These are phyloP conservation scores for Cyanoramphus novaezelandiae DNA, from an alignment of 2,113 vertebrate species.

Conservation along the genomic window DNA sequence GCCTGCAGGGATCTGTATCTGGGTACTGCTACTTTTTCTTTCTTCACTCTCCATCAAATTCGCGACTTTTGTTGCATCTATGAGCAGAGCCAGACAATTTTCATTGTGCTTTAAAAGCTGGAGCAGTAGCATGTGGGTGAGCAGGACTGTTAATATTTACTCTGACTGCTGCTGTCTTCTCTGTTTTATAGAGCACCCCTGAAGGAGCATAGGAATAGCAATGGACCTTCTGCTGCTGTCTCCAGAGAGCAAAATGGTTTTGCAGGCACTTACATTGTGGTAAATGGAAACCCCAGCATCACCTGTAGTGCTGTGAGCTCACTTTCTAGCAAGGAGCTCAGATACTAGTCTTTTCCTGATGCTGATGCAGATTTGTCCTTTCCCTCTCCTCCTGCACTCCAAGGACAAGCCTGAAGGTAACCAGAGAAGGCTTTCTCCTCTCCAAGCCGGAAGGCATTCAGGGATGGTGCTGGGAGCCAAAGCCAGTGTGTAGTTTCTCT, in stretches of 20 bases:
- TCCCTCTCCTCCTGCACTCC: background rate
- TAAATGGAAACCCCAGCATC: background rate
- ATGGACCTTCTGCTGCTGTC: background rate
- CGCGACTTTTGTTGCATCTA: background rate
- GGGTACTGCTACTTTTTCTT: background rate
- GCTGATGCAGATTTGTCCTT: background rate
- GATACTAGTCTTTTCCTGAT: background rate
- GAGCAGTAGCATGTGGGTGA: background rate
- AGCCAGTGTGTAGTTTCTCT: background rate
- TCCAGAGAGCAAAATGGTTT: background rate
- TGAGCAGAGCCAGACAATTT: background rate
- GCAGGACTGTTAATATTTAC: background rate
- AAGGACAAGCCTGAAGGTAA: slow-evolving; percentile 26
- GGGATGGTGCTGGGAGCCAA: background rate
- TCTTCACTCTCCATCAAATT: background rate
- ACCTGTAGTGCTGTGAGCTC: background rate
- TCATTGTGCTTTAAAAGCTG: background rate
- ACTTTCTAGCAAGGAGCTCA: background rate
- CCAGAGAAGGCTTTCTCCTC: background rate
- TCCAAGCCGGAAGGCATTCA: background rate
- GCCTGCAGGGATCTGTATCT: background rate
- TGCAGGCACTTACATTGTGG: background rate
- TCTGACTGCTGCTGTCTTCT: background rate
- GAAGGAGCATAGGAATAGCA: background rate
- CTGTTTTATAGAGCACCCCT: background rate